These are phyloP conservation scores for Protonibea diacanthus DNA, from an alignment of 2,797 vertebrate genomes.

Conservation along the genomic window DNA sequence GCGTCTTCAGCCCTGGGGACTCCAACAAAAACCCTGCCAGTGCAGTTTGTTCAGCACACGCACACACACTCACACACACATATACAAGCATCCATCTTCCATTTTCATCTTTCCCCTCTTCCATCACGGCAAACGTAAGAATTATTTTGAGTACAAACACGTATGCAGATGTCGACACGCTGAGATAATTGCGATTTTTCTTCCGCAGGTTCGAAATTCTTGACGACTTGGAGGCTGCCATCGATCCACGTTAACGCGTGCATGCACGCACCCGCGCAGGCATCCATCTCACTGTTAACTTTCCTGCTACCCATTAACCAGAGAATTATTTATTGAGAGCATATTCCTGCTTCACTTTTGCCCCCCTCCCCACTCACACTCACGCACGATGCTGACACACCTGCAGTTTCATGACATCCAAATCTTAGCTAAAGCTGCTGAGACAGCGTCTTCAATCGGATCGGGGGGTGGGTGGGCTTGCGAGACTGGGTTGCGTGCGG, in stretches of 20 bases:
- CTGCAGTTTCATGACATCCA: conserved; percentile 74
- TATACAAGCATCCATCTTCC: conserved; percentile 64
- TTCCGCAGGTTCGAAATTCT: conserved; percentile 30
- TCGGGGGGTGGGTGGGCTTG: conserved; percentile 5
- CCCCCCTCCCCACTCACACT: conserved; percentile 18
- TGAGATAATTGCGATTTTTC: conserved; percentile 55
- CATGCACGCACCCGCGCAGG: conserved; percentile 18
- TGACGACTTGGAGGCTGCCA: conserved; percentile 30
- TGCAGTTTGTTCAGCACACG: conserved; percentile 82
- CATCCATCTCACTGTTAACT: conserved; percentile 57
- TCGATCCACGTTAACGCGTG: conserved; percentile 39
- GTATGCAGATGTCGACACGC: conserved; percentile 55
- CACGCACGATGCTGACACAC: conserved; percentile 64
- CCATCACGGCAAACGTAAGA: conserved; percentile 55
- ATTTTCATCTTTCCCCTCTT: conserved; percentile 51
- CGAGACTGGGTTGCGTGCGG: conserved; percentile 22
- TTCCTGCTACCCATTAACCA: conserved; percentile 51
- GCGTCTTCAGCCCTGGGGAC: conserved; percentile 86
- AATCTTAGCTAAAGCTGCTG: conserved; percentile 75
- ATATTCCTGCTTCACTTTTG: conserved; percentile 44
- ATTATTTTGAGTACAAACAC: conserved; percentile 46
- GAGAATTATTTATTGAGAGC: conserved; percentile 71
- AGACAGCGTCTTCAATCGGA: conserved; percentile 60
- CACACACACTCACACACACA: conserved; percentile 31
- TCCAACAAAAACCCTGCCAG: conserved; percentile 85